A percentile compares a stretch with the other conserved stretches of the same genome.
phyloP scores from a whole-genome alignment of 2,888 invertebrate genomes.

The Tenthredo mesomela region DNA sequence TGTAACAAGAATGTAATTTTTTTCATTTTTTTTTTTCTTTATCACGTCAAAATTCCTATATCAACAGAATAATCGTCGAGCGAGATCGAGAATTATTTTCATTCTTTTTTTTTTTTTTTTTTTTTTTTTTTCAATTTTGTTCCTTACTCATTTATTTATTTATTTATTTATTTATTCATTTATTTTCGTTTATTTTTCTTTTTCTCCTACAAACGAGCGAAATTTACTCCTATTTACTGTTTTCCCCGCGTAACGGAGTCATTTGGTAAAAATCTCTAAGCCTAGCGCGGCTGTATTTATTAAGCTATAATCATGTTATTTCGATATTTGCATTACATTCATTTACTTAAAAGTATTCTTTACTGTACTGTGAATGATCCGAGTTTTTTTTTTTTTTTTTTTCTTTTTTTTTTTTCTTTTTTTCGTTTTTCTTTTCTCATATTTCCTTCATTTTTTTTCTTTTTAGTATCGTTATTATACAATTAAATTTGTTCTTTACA shows the following conservation, averaged over 20 bases:
- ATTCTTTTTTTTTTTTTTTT: not conserved
- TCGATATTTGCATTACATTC: conserved; percentile 50
- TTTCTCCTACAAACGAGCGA: conserved; percentile 30
- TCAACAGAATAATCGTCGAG: conserved; percentile 37
- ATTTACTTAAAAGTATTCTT: conserved; percentile 46
- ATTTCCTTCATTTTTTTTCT: not conserved
- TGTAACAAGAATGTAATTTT: conserved; percentile 38
- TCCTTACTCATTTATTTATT: not conserved
- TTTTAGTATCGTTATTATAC: conserved; percentile 57
- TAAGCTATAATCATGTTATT: conserved; percentile 52
- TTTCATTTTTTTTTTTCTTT: not conserved
- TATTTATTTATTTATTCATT: not conserved
- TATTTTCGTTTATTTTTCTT: not conserved
- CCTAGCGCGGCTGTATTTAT: conserved; percentile 58
- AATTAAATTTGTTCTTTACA: conserved; percentile 66
- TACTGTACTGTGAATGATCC: conserved; percentile 69
- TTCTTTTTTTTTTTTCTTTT: conserved; percentile 67
- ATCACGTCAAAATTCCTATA: conserved; percentile 37
- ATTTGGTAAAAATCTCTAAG: conserved; percentile 69
- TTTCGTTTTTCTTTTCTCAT: conserved; percentile 71
- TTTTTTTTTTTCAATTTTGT: not conserved
- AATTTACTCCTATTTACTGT: conserved; percentile 60
- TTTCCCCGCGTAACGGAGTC: conserved; percentile 60
- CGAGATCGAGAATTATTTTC: conserved; percentile 16
- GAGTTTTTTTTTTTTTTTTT: conserved; percentile 75